phyloP scores from a whole-genome alignment of 2,888 invertebrate species.

The Nysson spinosus region DNA sequence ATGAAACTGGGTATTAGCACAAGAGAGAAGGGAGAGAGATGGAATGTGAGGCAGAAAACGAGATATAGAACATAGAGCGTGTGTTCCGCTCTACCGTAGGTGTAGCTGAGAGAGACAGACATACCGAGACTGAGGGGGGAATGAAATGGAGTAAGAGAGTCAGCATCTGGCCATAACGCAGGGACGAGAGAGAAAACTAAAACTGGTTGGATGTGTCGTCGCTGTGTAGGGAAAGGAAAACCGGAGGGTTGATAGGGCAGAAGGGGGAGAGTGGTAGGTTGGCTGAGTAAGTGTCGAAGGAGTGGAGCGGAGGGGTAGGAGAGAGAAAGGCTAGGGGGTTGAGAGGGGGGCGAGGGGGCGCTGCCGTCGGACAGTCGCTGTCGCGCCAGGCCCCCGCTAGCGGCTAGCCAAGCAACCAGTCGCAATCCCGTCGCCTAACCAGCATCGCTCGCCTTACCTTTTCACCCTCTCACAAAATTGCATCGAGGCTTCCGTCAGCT shows the following conservation, averaged over 20 bases:
- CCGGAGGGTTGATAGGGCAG: constrained; percentile 16
- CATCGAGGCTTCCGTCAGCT: constrained; percentile 71
- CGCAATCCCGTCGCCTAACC: constrained; percentile 76
- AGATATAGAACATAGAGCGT: not conserved
- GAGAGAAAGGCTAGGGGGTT: not conserved
- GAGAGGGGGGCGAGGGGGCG: constrained; percentile 78
- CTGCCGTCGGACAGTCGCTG: constrained; percentile 81
- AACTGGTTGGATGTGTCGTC: constrained; percentile 18
- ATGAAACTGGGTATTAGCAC: constrained; percentile 5
- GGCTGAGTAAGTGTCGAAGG: no score
- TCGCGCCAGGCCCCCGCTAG: constrained; percentile 82
- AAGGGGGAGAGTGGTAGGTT: constrained; percentile 72
- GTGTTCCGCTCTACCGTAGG: constrained; percentile 33
- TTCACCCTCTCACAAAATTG: constrained; percentile 77
- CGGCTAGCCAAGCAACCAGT: constrained; percentile 72
- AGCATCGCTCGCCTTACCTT: constrained; percentile 77
- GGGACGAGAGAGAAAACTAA: not conserved
- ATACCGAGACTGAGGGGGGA: constrained; percentile 24
- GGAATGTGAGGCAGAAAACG: not conserved
- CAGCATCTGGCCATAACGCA: not conserved
- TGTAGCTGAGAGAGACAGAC: constrained; percentile 42
- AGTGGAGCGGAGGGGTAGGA: constrained; percentile 75
- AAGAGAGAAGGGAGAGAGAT: constrained; percentile 34
- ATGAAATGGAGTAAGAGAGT: constrained; percentile 13
- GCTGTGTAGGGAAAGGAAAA: constrained; percentile 20